phyloP scores from a whole-genome alignment of 2,797 vertebrate species.

The Babyrousa celebensis region DNA sequence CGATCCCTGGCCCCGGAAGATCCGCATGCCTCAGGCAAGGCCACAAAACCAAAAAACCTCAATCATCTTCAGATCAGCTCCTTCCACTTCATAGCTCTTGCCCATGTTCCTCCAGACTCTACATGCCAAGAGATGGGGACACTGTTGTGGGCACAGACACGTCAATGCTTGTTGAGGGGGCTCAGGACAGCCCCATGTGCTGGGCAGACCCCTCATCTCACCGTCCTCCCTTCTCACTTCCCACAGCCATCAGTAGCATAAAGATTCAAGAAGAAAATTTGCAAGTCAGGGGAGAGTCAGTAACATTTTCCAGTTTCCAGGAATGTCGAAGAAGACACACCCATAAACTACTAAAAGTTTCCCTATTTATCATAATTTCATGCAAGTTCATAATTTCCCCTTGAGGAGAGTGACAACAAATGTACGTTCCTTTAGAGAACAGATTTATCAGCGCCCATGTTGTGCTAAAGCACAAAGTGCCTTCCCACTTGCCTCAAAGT shows the following conservation, averaged over 20 bases:
- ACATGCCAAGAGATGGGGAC: background rate
- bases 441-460: background rate
- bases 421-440: background rate
- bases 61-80: background rate
- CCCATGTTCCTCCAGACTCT: background rate
- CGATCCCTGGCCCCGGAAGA: too few species aligned
- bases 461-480: background rate
- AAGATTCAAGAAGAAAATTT: background rate
- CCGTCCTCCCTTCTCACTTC: background rate
- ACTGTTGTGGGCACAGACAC: background rate
- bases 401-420: background rate
- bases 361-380: background rate
- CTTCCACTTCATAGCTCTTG: background rate
- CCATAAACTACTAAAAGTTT: background rate
- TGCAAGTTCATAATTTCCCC: background rate
- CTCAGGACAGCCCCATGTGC: fast-evolving
- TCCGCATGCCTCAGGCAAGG: too few species aligned
- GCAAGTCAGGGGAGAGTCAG: background rate
- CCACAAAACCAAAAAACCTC: too few species aligned
- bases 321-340: constrained; percentile 12
- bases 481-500: too few species aligned
- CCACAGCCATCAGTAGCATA: background rate
- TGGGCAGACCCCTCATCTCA: background rate
- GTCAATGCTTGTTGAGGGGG: background rate
- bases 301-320: constrained; percentile 4